Percentiles rank a stretch among this genome's conserved stretches.
These are phyloP conservation scores for Podarcis siculus DNA, from an alignment of 2,797 vertebrate genomes.

Conservation along the genomic window DNA sequence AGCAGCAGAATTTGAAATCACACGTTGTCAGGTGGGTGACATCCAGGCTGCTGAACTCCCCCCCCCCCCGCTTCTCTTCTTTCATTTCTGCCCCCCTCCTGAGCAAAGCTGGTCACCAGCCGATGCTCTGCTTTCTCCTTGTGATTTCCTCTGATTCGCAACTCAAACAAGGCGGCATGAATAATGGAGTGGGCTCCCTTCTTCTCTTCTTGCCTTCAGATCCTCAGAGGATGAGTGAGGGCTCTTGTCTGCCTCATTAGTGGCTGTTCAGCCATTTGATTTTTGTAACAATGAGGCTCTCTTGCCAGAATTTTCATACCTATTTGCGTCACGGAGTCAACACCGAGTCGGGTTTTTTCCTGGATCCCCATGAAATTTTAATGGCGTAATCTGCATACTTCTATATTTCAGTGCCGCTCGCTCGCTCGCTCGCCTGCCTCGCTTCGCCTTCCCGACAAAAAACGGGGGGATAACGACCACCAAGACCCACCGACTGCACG, in stretches of 20 bases:
- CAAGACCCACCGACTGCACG: neutral
- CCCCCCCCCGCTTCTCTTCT: neutral
- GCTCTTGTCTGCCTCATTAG: constrained; percentile 95
- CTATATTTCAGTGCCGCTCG: neutral
- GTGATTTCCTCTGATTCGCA: constrained; percentile 73
- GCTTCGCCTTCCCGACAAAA: rapidly evolving
- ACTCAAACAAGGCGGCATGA: constrained; percentile 81
- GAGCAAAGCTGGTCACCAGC: constrained; percentile 66
- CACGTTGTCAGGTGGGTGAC: constrained; percentile 65
- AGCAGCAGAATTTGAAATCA: neutral
- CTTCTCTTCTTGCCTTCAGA: constrained; percentile 82
- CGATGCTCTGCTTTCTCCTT: constrained; percentile 68
- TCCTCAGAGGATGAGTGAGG: constrained; percentile 86
- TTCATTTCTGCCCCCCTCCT: constrained; percentile 18
- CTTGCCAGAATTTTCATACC: constrained; percentile 83
- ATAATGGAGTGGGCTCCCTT: constrained; percentile 78
- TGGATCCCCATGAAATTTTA: constrained; percentile 79
- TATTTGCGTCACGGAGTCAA: constrained; percentile 80
- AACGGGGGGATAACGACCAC: neutral
- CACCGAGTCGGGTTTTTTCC: constrained; percentile 59
- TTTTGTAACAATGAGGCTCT: constrained; percentile 82
- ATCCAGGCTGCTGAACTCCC: constrained; percentile 4
- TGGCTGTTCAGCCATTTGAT: constrained; percentile 92
- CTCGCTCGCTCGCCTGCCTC: neutral
- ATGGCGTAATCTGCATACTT: constrained; percentile 74